Base-by-base conservation (phyloP, 2,113 vertebrate genomes). In the Elaphurus davidianus region DNA sequence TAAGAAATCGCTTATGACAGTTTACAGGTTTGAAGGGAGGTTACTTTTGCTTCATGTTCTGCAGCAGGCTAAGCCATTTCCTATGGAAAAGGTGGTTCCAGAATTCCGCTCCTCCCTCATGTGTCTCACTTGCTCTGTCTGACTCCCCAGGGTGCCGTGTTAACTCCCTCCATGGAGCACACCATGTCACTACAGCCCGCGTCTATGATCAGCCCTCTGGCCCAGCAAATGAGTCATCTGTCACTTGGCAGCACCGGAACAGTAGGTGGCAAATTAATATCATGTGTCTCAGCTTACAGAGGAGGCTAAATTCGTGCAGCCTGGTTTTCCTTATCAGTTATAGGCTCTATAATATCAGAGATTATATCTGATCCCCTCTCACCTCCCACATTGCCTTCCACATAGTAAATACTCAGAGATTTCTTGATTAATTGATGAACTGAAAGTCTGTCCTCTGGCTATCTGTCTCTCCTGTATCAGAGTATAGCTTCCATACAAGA, bases 151-250 rank as follows among this genome's bases (percentile, higher is more conserved):
- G 99, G 99, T 99, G 99, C 99, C 97, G 99, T 99, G 98, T 97
- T 99, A 99, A 99, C 99, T 98, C 99, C 99, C 98, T 99, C 99
- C 96, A 99, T 99, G 99, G 99, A 99, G 98, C 99, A 99, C 85
- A 99, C 99, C 93, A 99, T 99, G 99, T 99, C 99, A 99, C 99
- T 99, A 99, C 99, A 99, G 98, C 99, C 99, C 5, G 96, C 99
- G 8, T 99, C 99, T 0, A 99, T 99, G 99, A 99, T 99, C 98
- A 99, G 98, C 97, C 99, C 99, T 57, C 98, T 99, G 97, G 98
- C 99, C 82, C 99, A 99, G 99, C 99, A 99, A 98, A 99, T 99
- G 99, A 99, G 99, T 99, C 99, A 99, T 95, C 99, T 99, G 97
- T 99, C 99, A 83, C 97, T 99, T 98, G 99, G 99, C 98, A 99